Evolutionary conservation across 2,888 invertebrate genomes (phyloP).

Genomic region (Venustoraphidia nigricollis): DNA sequence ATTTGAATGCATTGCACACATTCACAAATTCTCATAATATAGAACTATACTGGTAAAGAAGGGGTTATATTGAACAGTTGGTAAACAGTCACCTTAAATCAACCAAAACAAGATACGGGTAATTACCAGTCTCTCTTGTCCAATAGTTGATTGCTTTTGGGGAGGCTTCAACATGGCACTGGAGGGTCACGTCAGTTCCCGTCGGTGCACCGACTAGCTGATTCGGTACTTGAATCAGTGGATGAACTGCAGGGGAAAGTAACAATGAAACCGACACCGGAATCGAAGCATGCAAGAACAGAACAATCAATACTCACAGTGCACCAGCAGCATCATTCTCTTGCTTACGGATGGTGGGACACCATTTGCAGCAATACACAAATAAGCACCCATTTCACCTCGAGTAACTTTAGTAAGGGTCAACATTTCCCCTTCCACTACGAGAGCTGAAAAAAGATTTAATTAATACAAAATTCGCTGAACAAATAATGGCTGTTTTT

Average conservation of each 20-base stretch:
- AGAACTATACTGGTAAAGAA: too few species aligned
- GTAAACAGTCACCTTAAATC: too few species aligned
- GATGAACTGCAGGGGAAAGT: slow-evolving; percentile 56
- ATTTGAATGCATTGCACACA: too few species aligned
- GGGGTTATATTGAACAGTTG: too few species aligned
- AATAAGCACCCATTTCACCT: slow-evolving; percentile 78
- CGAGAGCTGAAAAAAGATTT: slow-evolving; percentile 38
- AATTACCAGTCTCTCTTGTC: slow-evolving; percentile 77
- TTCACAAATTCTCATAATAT: too few species aligned
- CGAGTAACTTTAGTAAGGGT: slow-evolving; percentile 73
- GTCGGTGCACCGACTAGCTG: slow-evolving; percentile 82
- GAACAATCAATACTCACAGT: slow-evolving; percentile 52
- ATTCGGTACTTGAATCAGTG: slow-evolving; percentile 84
- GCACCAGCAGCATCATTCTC: slow-evolving; percentile 79
- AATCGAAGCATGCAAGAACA: slow-evolving; percentile 3
- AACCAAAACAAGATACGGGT: slow-evolving; percentile 3
- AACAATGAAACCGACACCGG: slow-evolving; percentile 5
- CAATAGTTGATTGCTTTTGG: slow-evolving; percentile 91
- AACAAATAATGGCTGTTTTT: too few species aligned
- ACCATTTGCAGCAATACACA: slow-evolving; percentile 79
- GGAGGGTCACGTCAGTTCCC: slow-evolving; percentile 71
- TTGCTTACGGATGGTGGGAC: slow-evolving; percentile 82
- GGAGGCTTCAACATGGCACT: slow-evolving; percentile 78
- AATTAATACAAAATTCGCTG: slow-evolving; percentile 3
- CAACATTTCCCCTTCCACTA: slow-evolving; percentile 65